A percentile compares a stretch with the other conserved stretches of the same genome.
These are phyloP conservation scores for Neogale vison DNA, from an alignment of 2,113 vertebrate genomes.

Conservation along the genomic window DNA sequence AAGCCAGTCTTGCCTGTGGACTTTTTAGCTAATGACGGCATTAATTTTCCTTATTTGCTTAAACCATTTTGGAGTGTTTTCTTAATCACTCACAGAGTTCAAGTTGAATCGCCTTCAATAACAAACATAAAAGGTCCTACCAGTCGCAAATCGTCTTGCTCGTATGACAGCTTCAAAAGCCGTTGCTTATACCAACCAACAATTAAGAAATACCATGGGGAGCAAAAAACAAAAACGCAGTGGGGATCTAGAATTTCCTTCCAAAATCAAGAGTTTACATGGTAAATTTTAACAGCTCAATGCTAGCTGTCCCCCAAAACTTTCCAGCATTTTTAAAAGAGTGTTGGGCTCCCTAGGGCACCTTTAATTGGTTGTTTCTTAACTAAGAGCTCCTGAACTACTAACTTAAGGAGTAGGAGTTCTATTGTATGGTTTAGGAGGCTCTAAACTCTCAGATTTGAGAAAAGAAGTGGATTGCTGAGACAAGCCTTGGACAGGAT, in stretches of 20 bases:
- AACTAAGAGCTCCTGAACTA: not conserved
- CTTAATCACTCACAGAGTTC: not conserved
- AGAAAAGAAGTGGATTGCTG: not conserved
- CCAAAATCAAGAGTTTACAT: not conserved
- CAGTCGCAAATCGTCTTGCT: not conserved
- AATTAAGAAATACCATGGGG: not conserved
- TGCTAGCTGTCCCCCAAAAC: not conserved
- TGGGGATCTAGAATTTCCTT: not conserved
- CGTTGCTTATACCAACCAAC: not conserved
- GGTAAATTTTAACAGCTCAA: not conserved
- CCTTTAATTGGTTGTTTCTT: not conserved
- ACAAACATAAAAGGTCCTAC: slow-evolving; percentile 6
- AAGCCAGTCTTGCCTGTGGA: not conserved
- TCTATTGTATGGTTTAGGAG: not conserved
- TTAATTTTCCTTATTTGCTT: slow-evolving; percentile 22
- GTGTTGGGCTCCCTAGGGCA: not conserved
- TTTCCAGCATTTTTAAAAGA: not conserved
- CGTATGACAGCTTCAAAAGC: not conserved
- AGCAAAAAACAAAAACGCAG: not conserved
- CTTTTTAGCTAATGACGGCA: not conserved
- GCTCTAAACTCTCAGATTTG: not conserved
- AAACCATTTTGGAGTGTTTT: slow-evolving; percentile 10
- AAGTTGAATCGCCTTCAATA: not conserved
- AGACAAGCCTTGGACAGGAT: not conserved
- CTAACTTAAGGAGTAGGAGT: not conserved